A percentile compares a stretch with the other conserved stretches of the same genome.
Conservation (phyloP, 2,797 vertebrate species). For the Rhynchotus rufescens region DNA sequence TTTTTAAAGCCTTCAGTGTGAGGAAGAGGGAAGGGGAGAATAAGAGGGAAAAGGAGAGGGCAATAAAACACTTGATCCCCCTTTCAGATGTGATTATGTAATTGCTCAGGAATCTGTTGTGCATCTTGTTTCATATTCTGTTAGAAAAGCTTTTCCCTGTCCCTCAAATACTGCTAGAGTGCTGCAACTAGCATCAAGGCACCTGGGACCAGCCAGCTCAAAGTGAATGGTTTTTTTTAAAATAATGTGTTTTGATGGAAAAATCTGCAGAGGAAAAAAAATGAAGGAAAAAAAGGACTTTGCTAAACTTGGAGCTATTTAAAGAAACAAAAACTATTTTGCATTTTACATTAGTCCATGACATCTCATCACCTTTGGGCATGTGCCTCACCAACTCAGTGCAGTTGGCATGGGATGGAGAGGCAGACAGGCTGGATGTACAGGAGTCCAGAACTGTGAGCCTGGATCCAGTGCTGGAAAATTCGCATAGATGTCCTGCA, state of each 20-base stretch:
- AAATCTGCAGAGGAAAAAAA: conserved; percentile 22
- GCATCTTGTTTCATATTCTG: neutral
- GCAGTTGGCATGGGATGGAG: neutral
- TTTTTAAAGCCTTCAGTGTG: neutral
- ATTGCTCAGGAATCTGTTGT: neutral
- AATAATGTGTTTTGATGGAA: conserved; percentile 67
- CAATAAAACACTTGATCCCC: neutral
- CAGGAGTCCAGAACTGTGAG: conserved; percentile 9
- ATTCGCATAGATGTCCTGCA: neutral
- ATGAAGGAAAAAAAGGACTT: conserved; percentile 11
- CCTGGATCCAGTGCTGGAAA: conserved; percentile 56
- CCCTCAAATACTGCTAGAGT: neutral
- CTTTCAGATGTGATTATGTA: neutral
- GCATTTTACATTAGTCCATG: conserved; percentile 8
- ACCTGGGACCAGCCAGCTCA: conserved; percentile 30
- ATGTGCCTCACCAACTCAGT: neutral
- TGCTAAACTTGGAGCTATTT: conserved; percentile 35
- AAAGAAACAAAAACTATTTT: conserved; percentile 51
- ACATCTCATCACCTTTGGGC: neutral
- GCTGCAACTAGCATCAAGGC: neutral
- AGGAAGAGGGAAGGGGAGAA: neutral
- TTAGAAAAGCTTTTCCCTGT: neutral
- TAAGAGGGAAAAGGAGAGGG: neutral
- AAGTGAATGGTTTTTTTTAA: neutral
- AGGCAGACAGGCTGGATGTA: neutral